phyloP scores from a whole-genome alignment of 2,888 invertebrate species.

The Apeira syringaria region DNA sequence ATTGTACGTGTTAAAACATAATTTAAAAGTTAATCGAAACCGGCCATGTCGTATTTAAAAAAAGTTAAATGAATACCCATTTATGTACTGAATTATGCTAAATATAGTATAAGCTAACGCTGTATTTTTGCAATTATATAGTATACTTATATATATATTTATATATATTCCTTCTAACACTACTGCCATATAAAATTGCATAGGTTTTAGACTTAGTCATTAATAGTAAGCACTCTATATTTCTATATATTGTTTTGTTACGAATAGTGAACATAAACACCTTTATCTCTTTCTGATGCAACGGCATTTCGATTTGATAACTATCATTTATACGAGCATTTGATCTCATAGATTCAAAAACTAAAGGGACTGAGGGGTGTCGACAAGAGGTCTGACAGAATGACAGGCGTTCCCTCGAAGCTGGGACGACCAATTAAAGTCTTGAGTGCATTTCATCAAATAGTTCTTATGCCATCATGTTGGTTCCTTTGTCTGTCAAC shows the following conservation, averaged over 20 bases:
- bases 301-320: too few relatives aligned
- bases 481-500: too few relatives aligned
- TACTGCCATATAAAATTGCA: conserved; percentile 36
- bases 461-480: too few relatives aligned
- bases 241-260: conserved; percentile 5
- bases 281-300: too few relatives aligned
- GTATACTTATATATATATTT: conserved; percentile 34
- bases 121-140: conserved; percentile 71
- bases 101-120: conserved; percentile 57
- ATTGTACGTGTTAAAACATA: conserved; percentile 39
- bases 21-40: conserved; percentile 60
- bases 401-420: too few relatives aligned
- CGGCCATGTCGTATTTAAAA: conserved; percentile 62
- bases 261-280: too few relatives aligned
- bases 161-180: conserved; percentile 19
- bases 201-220: conserved; percentile 8
- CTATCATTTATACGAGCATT: too few relatives aligned
- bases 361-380: too few relatives aligned
- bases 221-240: conserved; percentile 14
- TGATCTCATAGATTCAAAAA: too few relatives aligned
- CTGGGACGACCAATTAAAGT: too few relatives aligned
- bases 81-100: conserved; percentile 61
- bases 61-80: conserved; percentile 39
- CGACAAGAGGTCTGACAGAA: too few relatives aligned
- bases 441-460: too few relatives aligned